Percentiles rank a stretch among this genome's conserved stretches.
These are phyloP conservation scores for Scaptomyza cyrtandrae DNA, from an alignment of 2,888 invertebrate species.

Conservation along the genomic window DNA sequence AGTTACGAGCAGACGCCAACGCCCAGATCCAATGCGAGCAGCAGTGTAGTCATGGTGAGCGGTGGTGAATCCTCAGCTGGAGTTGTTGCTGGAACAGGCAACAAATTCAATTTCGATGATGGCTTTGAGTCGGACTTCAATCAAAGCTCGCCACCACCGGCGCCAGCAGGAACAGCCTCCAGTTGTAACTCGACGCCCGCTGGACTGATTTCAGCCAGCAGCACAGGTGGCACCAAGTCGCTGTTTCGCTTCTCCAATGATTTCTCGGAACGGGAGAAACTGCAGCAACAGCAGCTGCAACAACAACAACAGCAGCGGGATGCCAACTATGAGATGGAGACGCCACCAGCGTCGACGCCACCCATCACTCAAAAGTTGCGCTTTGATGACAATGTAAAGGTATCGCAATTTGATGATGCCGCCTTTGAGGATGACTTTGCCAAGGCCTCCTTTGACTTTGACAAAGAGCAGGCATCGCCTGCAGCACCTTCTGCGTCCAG, in stretches of 20 bases:
- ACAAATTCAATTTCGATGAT: conserved; percentile 84
- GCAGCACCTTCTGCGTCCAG: conserved; percentile 49
- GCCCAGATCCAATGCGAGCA: conserved; percentile 81
- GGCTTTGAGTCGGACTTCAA: conserved; percentile 85
- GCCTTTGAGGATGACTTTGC: conserved; percentile 87
- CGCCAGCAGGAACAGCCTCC: conserved; percentile 77
- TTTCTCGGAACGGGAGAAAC: conserved; percentile 85
- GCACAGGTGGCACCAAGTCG: conserved; percentile 75
- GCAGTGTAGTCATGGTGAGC: conserved; percentile 67
- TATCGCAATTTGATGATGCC: conserved; percentile 84
- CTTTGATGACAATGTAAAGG: conserved; percentile 90
- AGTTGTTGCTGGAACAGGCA: conserved; percentile 37
- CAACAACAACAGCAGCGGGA: conserved; percentile 50
- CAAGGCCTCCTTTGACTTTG: conserved; percentile 84
- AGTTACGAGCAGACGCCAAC: conserved; percentile 83
- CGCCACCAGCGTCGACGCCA: conserved; percentile 68
- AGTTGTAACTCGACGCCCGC: conserved; percentile 82
- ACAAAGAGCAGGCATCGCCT: conserved; percentile 80
- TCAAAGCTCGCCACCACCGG: conserved; percentile 81
- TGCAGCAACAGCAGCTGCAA: conserved; percentile 61
- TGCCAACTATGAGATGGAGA: conserved; percentile 61
- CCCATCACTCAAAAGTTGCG: conserved; percentile 84
- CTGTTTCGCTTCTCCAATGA: conserved; percentile 87
- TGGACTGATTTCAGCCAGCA: conserved; percentile 62
- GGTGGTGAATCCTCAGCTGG: conserved; percentile 70